Evolutionary conservation across 2,797 vertebrate genomes (phyloP).

Genomic region (Paramormyrops hopkinsi): DNA sequence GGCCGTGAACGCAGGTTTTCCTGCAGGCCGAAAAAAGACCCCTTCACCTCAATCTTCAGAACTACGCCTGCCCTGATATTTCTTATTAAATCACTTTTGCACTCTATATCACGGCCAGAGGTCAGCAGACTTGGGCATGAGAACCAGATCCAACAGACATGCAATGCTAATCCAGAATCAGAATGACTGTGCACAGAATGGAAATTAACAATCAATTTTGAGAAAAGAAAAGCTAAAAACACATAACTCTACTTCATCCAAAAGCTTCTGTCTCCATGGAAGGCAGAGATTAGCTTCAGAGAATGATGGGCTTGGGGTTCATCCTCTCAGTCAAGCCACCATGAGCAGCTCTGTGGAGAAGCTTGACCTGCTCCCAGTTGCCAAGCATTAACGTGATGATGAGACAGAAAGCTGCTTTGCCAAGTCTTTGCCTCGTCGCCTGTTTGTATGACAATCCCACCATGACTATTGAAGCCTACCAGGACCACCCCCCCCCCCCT

Average conservation of each 20-base stretch:
- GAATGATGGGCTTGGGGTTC: not conserved
- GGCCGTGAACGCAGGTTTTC: slow-evolving; percentile 88
- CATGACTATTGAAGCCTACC: not conserved
- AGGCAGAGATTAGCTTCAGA: not conserved
- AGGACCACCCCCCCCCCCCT: not conserved
- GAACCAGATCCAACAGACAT: not conserved
- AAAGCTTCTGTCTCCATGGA: not conserved
- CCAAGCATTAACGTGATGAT: not conserved
- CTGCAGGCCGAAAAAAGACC: slow-evolving; percentile 46
- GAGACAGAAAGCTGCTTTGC: not conserved
- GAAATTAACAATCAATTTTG: not conserved
- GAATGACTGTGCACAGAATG: not conserved
- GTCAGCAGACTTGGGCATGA: not conserved
- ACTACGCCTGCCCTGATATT: not conserved
- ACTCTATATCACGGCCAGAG: not conserved
- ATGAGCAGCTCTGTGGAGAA: not conserved
- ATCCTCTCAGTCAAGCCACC: not conserved
- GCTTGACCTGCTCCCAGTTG: not conserved
- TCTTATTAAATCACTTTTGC: not conserved
- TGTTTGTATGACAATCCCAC: not conserved
- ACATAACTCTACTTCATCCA: not conserved
- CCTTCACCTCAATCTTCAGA: not conserved
- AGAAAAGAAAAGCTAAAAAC: not conserved
- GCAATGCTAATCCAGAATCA: not conserved
- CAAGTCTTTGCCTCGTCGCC: not conserved